A percentile compares a stretch with the other conserved stretches of the same genome.
phyloP scores from a whole-genome alignment of 2,113 vertebrate species.

The Protobothrops mucrosquamatus region DNA sequence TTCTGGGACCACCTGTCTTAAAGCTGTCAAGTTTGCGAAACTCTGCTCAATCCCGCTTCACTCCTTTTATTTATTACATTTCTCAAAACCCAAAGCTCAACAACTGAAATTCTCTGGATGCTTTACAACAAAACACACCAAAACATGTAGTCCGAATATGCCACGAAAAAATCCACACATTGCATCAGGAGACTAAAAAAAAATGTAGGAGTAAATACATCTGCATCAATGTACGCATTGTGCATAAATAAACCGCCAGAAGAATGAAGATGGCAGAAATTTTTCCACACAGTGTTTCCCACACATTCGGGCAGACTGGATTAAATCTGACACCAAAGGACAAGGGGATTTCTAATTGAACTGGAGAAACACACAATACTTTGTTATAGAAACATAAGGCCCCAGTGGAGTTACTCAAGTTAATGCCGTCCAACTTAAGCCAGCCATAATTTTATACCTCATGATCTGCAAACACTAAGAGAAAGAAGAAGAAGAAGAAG shows the following conservation, averaged over 20 bases:
- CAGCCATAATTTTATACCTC: constrained; percentile 60
- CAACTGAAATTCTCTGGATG: neutral
- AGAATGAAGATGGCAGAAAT: constrained; percentile 8
- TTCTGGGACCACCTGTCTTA: neutral
- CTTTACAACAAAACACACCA: neutral
- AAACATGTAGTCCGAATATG: neutral
- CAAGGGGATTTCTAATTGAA: constrained; percentile 60
- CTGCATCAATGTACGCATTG: constrained; percentile 42
- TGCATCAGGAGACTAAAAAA: neutral
- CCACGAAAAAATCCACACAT: neutral
- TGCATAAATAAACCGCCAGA: constrained; percentile 41
- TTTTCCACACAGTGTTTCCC: constrained; percentile 51
- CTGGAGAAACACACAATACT: constrained; percentile 58
- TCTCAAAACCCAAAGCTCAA: neutral
- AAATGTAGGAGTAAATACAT: neutral
- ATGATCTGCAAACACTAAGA: constrained; percentile 53
- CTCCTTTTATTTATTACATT: neutral
- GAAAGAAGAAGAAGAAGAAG: constrained; percentile 1
- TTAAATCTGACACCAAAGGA: constrained; percentile 57
- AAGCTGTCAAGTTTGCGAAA: neutral
- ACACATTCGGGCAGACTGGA: constrained; percentile 44
- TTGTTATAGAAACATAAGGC: constrained; percentile 50
- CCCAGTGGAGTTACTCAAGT: constrained; percentile 36
- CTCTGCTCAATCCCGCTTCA: neutral
- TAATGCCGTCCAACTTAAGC: constrained; percentile 57